These are phyloP conservation scores for Cinclus mexicanus DNA, from an alignment of 2,113 vertebrate genomes.

Conservation along the genomic window DNA sequence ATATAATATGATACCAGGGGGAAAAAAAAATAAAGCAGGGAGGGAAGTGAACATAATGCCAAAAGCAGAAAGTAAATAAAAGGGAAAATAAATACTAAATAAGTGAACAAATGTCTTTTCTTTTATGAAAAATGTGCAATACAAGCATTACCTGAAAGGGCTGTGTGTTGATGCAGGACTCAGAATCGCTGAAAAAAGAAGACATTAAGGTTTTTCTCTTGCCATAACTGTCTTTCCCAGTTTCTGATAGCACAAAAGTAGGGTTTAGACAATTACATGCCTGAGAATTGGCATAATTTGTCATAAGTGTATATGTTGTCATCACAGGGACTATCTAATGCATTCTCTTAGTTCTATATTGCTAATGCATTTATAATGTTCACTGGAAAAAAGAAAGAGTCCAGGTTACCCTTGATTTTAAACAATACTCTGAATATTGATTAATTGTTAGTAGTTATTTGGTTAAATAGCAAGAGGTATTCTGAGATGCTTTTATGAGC, in stretches of 20 bases:
- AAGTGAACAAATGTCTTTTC: not conserved
- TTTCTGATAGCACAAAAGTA: not conserved
- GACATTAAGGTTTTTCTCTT: not conserved
- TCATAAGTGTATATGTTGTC: not conserved
- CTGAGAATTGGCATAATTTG: not conserved
- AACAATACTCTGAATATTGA: not conserved
- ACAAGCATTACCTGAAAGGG: not conserved
- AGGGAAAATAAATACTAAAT: not conserved
- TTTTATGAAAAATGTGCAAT: not conserved
- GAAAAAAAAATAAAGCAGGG: not conserved
- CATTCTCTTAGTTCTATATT: not conserved
- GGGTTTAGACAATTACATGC: not conserved
- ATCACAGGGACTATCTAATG: not conserved
- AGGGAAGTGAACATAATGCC: not conserved
- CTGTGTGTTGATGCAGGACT: not conserved
- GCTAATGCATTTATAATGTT: not conserved
- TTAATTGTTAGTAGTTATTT: not conserved
- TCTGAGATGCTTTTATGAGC: not conserved
- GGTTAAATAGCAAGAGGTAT: not conserved
- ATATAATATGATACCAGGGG: not conserved
- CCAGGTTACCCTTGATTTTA: not conserved
- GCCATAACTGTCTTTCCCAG: not conserved
- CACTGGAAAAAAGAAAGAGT: not conserved
- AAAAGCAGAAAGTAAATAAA: not conserved
- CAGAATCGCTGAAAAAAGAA: not conserved